These are phyloP conservation scores for Mayetiola destructor DNA, from an alignment of 2,888 invertebrate genomes.

Conservation along the genomic window DNA sequence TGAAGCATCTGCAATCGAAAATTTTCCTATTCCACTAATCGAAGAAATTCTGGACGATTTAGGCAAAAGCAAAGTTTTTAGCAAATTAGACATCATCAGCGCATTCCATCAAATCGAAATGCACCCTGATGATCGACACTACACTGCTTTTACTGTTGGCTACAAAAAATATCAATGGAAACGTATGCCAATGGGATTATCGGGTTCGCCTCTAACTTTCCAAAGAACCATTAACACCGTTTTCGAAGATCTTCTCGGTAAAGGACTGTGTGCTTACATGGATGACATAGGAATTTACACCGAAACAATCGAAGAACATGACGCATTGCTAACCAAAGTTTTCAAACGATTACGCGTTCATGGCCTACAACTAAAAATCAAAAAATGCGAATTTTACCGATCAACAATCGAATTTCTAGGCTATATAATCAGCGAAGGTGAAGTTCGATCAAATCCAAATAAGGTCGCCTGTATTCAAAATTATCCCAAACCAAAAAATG, in stretches of 20 bases:
- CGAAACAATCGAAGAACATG: neutral
- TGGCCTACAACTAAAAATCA: neutral
- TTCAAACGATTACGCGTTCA: neutral
- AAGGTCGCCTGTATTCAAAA: neutral
- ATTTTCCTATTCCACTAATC: neutral
- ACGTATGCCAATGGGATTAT: neutral
- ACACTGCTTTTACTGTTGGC: neutral
- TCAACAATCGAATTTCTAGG: neutral
- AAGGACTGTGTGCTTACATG: neutral
- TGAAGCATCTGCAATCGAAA: neutral
- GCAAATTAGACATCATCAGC: neutral
- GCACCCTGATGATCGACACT: neutral
- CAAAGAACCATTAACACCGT: neutral
- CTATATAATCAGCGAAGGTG: neutral
- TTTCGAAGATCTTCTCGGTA: neutral
- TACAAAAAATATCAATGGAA: neutral
- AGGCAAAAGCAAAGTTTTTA: neutral
- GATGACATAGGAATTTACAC: neutral
- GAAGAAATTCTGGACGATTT: neutral
- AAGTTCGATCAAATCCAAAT: neutral
- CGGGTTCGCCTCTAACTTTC: neutral
- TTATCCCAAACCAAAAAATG: neutral
- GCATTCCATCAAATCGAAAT: neutral
- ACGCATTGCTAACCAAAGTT: neutral
- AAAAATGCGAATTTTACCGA: neutral